phyloP scores from a whole-genome alignment of 2,888 invertebrate genomes.

The Habrosyne pyritoides region DNA sequence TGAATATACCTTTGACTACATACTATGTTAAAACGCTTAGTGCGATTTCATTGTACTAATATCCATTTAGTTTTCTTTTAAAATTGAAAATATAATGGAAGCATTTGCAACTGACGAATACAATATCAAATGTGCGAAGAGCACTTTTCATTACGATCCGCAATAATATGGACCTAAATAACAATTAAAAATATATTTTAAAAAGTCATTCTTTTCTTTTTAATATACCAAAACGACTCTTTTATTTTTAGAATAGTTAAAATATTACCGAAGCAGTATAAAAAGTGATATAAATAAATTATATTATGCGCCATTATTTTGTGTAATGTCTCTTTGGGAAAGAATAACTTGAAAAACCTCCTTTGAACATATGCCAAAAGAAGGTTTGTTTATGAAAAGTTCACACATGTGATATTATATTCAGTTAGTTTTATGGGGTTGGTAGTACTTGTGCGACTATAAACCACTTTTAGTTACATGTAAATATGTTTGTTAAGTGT shows the following conservation, averaged over 20 bases:
- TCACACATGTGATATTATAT: neutral
- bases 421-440: constrained; percentile 42
- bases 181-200: no score
- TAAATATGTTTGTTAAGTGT: neutral
- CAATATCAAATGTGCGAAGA: neutral
- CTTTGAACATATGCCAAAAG: no score
- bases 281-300: no score
- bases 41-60: constrained; percentile 74
- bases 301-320: no score
- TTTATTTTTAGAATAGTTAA: no score
- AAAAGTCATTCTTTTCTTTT: no score
- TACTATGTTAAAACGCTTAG: constrained; percentile 51
- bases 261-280: no score
- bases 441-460: constrained; percentile 23
- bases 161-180: neutral
- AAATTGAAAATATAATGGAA: constrained; percentile 53
- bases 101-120: constrained; percentile 31
- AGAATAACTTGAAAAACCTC: no score
- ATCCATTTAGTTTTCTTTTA: constrained; percentile 36
- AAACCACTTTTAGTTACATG: no score
- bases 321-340: no score
- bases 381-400: neutral
- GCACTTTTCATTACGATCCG: neutral
- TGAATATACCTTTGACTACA: constrained; percentile 38
- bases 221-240: no score